Base-by-base conservation (phyloP, 2,113 vertebrate genomes). In the Colossoma macropomum region DNA sequence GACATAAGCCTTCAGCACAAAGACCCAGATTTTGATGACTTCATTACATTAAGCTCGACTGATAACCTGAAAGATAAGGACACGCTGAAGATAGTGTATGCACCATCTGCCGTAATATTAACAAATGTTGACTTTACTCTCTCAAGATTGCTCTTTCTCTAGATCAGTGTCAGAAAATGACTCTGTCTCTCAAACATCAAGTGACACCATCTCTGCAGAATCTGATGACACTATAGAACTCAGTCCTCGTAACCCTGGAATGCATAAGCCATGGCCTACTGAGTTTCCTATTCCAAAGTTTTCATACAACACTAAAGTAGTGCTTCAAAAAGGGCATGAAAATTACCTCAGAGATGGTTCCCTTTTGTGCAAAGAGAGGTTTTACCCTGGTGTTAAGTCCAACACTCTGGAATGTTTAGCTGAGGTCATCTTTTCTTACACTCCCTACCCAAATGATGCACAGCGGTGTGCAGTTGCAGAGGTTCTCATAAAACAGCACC, bases 11-110 rank as follows among this genome's bases (percentile, higher is more conserved):
- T 81, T 74, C 56, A 81, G 23, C 66, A 68, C 85, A 85, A 88
- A 86, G 88, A 89, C 12, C 17, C 56, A 3, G 66, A 88, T 30
- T 89, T 89, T 72, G 74, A 86, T 77, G 76, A 74, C 54, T 83
- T 87, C 56, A 74, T 85, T 75, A 86, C 86, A 23, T 80, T 86
- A 13, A 85, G 60, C 17, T 83, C n/a, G 79, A 69, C 84, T 48
- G 32, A 59, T 81, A 83, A 86, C 30, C 71, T 87, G 16, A 84
- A 84, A 32, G 83, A 86, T 68, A 89, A 79, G 77, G 86, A 88
- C 85, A 88, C 62, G 0, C 80, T 90, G 0, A 86, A 85, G 83
- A 66, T 86, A 11, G 84, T 86, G 34, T 63, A 77, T 15, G 60
- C 30, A 28, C 75, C 56, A 65, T 38, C 75, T 77, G 75, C 48